These are phyloP conservation scores for Chymomyza amoena DNA, from an alignment of 2,888 invertebrate species.

Conservation along the genomic window DNA sequence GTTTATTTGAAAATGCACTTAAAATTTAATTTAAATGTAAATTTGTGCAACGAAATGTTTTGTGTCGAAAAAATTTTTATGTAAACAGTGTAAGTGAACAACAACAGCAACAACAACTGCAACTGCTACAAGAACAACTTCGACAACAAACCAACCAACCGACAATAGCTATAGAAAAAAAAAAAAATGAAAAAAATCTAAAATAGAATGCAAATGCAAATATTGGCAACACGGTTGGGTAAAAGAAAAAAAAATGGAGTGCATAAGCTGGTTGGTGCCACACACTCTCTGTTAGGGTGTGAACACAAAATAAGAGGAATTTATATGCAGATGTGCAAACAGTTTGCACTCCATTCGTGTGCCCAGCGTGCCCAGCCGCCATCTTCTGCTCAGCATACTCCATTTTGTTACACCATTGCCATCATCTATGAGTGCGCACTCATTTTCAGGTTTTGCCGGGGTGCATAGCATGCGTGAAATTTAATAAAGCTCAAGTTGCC, in stretches of 20 bases:
- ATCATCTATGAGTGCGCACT: slow-evolving; percentile 52
- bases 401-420: background rate
- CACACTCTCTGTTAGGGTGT: slow-evolving; percentile 39
- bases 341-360: slow-evolving; percentile 70
- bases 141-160: slow-evolving; percentile 23
- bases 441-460: slow-evolving; percentile 62
- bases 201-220: slow-evolving; percentile 74
- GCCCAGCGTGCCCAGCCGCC: slow-evolving; percentile 11
- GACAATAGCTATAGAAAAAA: slow-evolving; percentile 48
- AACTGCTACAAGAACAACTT: slow-evolving; percentile 1
- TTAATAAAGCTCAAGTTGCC: slow-evolving; percentile 66
- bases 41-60: slow-evolving; percentile 73
- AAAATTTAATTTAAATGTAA: slow-evolving; percentile 74
- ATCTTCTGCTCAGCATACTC: background rate
- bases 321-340: slow-evolving; percentile 74
- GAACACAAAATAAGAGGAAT: slow-evolving; percentile 68
- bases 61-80: slow-evolving; percentile 74
- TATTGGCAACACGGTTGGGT: slow-evolving; percentile 62
- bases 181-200: slow-evolving; percentile 34
- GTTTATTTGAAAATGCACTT: slow-evolving; percentile 73
- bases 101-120: slow-evolving; percentile 29
- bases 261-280: slow-evolving; percentile 61
- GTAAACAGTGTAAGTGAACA: slow-evolving; percentile 65
- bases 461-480: slow-evolving; percentile 64
- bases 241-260: slow-evolving; percentile 35